A percentile compares a stretch with the other conserved stretches of the same genome.
Evolutionary conservation across 1,140 invertebrate species (phyloP).

Genomic region (Daktulosphaira vitifoliae): DNA sequence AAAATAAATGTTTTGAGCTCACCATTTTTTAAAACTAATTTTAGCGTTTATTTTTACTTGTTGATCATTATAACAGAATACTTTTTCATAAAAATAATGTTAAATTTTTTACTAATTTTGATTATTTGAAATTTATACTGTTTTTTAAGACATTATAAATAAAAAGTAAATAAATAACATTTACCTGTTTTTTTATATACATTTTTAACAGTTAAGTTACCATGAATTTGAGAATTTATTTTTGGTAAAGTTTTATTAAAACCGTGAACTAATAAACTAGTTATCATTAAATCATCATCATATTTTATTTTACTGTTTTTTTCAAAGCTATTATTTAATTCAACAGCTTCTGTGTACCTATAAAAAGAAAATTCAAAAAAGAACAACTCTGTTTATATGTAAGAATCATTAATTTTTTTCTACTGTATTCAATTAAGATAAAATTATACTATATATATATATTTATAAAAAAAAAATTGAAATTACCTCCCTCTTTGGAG

Average conservation of each 20-base stretch:
- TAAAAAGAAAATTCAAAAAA: not conserved
- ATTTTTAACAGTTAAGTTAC: not conserved
- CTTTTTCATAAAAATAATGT: too few species aligned
- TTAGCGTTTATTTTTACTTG: too few species aligned
- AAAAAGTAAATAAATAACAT: not conserved
- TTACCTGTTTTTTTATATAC: slow-evolving; percentile 10
- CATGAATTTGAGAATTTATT: not conserved
- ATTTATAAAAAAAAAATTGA: too few species aligned
- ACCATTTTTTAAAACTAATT: too few species aligned
- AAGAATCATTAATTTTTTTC: too few species aligned
- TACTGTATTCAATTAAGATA: too few species aligned
- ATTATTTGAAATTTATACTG: not conserved
- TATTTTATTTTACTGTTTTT: not conserved
- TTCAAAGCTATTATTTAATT: slow-evolving; percentile 8
- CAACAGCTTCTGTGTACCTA: slow-evolving; percentile 4
- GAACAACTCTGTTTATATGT: too few species aligned
- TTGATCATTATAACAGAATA: too few species aligned
- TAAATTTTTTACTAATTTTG: too few species aligned
- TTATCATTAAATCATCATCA: not conserved
- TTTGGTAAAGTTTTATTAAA: slow-evolving; percentile 6
- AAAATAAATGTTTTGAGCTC: too few species aligned
- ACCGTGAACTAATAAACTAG: slow-evolving; percentile 7
- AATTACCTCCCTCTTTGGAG: slow-evolving; percentile 11
- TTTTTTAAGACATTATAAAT: not conserved
- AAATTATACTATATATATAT: too few species aligned